Percentiles rank a stretch among this genome's conserved stretches.
These are phyloP conservation scores for Todiramphus chloris DNA, from an alignment of 2,113 vertebrate genomes.

Conservation along the genomic window DNA sequence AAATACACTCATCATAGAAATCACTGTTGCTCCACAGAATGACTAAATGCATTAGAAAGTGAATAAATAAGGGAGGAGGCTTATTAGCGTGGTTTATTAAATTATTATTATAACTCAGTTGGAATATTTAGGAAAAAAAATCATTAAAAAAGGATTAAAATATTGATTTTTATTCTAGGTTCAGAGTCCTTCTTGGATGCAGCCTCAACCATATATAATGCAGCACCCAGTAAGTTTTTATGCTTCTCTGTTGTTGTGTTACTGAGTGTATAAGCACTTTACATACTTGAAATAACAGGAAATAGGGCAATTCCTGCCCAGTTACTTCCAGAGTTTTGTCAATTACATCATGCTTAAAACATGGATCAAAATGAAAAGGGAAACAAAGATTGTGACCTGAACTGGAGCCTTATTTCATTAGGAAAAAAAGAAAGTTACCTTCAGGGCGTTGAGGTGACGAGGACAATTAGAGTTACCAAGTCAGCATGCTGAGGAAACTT, in stretches of 20 bases:
- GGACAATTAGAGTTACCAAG: not conserved
- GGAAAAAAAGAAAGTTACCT: not conserved
- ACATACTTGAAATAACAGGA: not conserved
- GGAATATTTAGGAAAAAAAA: not conserved
- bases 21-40: not conserved
- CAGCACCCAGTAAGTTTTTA: constrained; percentile 93
- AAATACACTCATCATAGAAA: not conserved
- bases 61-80: constrained; percentile 1
- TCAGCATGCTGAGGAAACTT: not conserved
- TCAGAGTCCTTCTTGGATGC: constrained; percentile 97
- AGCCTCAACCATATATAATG: constrained; percentile 95
- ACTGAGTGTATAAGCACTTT: not conserved
- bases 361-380: not conserved
- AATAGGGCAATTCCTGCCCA: not conserved
- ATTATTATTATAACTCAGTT: not conserved
- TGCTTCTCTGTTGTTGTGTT: not conserved
- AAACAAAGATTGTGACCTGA: not conserved
- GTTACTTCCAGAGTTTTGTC: not conserved
- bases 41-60: not conserved
- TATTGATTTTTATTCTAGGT: constrained; percentile 78
- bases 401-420: not conserved
- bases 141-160: not conserved
- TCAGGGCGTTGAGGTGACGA: not conserved
- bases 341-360: not conserved
- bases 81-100: not conserved